Conservation (phyloP, 2,797 vertebrate species). For the Diceros bicornis region DNA sequence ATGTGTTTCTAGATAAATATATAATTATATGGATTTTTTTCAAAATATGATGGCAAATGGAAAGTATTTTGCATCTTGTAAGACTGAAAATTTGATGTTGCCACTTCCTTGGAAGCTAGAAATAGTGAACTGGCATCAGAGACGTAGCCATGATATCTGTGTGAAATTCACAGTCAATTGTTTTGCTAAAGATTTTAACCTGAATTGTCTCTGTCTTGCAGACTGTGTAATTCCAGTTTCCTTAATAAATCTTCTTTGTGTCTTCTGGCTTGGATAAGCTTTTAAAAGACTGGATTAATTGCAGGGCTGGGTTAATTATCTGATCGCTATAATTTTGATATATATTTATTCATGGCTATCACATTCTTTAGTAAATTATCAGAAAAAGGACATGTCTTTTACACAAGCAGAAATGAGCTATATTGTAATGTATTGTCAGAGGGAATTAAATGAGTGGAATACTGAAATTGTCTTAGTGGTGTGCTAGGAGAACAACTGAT, state of each 20-base stretch:
- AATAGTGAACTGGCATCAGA: neutral
- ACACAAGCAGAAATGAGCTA: neutral
- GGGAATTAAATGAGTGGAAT: neutral
- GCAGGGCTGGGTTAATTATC: neutral
- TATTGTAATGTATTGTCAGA: neutral
- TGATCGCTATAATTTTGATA: slow-evolving; percentile 18
- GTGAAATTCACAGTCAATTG: neutral
- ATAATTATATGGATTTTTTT: neutral
- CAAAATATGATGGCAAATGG: neutral
- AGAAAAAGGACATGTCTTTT: neutral
- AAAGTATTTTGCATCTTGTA: neutral
- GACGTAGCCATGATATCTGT: neutral
- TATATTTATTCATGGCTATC: neutral
- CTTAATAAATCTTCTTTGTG: neutral
- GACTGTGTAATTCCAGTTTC: neutral
- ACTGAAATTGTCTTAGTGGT: neutral
- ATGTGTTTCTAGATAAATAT: neutral
- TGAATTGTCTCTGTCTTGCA: neutral
- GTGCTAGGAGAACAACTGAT: neutral
- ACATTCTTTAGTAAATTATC: neutral
- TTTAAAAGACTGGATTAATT: neutral
- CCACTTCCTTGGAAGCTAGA: neutral
- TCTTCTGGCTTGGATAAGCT: neutral
- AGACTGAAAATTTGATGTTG: neutral
- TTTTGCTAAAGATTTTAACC: neutral